Conservation (phyloP, 2,888 invertebrate species). For the Aricia artaxerxes region DNA sequence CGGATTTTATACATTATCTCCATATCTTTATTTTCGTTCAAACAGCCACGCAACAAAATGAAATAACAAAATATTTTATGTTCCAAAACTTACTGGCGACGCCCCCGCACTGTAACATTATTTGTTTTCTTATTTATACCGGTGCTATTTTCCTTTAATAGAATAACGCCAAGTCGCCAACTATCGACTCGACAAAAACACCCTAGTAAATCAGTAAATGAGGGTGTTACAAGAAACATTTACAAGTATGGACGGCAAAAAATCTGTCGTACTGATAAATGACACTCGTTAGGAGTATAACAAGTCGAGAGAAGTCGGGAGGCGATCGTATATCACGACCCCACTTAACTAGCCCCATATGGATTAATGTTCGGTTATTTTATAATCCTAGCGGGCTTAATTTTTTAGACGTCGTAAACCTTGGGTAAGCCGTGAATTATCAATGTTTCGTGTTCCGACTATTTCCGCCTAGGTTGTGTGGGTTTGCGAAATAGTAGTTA, state of each 20-base stretch:
- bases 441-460: not conserved
- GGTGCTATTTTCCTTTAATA: not conserved
- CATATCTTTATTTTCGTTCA: no score
- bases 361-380: slow-evolving; percentile 64
- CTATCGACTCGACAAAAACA: slow-evolving; percentile 9
- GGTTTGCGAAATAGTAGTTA: no score
- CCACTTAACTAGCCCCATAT: slow-evolving; percentile 56
- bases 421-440: not conserved
- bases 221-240: slow-evolving; percentile 25
- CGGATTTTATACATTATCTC: no score
- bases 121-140: not conserved
- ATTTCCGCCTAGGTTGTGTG: not conserved
- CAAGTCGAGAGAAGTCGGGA: slow-evolving; percentile 59
- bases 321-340: slow-evolving; percentile 61
- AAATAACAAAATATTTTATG: no score
- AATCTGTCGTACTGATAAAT: slow-evolving; percentile 56
- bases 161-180: slow-evolving; percentile 5
- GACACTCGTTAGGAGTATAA: slow-evolving; percentile 66
- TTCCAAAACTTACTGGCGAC: not conserved
- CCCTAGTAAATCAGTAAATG: slow-evolving; percentile 12
- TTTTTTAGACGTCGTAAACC: not conserved
- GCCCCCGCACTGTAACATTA: not conserved
- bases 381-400: slow-evolving; percentile 30
- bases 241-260: slow-evolving; percentile 37
- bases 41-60: no score